Evolutionary conservation across 2,888 invertebrate species (phyloP).

Genomic region (Augiades crinisus): DNA sequence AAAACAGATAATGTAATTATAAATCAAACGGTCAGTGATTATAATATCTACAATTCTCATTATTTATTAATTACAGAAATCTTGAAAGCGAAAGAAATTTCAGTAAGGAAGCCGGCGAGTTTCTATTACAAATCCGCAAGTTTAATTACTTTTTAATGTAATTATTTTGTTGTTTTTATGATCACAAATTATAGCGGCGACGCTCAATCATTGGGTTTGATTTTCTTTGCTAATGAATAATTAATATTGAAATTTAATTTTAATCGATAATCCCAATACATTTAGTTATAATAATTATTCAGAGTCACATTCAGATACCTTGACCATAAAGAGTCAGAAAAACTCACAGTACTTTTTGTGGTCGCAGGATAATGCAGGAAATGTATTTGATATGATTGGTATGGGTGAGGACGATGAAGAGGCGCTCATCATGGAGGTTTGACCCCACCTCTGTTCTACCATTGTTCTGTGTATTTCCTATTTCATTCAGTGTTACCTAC

Average conservation of each 20-base stretch:
- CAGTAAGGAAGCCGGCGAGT: slow-evolving; percentile 8
- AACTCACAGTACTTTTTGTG: slow-evolving; percentile 61
- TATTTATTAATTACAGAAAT: slow-evolving; percentile 19
- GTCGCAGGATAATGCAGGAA: slow-evolving; percentile 79
- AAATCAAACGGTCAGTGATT: background rate
- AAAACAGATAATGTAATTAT: background rate
- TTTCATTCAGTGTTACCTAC: slow-evolving; percentile 1
- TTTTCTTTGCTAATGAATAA: slow-evolving; percentile 3
- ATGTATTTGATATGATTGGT: slow-evolving; percentile 81
- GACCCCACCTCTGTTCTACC: slow-evolving; percentile 35
- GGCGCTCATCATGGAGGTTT: slow-evolving; percentile 78
- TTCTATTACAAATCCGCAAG: slow-evolving; percentile 16
- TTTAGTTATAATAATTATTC: no score
- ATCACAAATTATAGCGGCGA: background rate
- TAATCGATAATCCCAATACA: no score
- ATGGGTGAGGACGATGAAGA: slow-evolving; percentile 80
- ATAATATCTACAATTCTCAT: slow-evolving; percentile 6
- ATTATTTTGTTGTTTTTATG: slow-evolving; percentile 14
- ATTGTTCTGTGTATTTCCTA: slow-evolving; percentile 14
- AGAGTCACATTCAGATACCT: no score
- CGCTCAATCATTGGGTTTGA: slow-evolving; percentile 3
- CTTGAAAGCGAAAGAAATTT: slow-evolving; percentile 20
- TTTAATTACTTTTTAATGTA: slow-evolving; percentile 25
- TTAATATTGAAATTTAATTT: no score
- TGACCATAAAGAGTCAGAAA: slow-evolving; percentile 1